A percentile compares a stretch with the other conserved stretches of the same genome.
Conservation (phyloP, 92 coral and sea anemone species). For the Palythoa heliodiscus region DNA sequence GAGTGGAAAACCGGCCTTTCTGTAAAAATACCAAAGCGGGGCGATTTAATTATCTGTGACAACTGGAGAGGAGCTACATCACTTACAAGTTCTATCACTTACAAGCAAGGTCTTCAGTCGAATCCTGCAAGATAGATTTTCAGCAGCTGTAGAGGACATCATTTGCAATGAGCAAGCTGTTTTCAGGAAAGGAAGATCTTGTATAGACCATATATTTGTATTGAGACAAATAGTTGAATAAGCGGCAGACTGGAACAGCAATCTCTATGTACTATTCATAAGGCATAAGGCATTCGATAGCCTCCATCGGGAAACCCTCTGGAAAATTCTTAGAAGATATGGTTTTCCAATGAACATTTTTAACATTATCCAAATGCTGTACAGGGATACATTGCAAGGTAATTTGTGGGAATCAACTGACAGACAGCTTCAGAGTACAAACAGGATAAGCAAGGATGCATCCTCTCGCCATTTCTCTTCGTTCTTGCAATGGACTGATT, state of each 20-base stretch:
- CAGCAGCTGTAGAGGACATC: conserved; percentile 15
- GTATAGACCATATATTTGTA: conserved; percentile 17
- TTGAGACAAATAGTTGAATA: conserved; percentile 13
- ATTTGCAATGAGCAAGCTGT: conserved; percentile 16
- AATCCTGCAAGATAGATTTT: conserved; percentile 27
- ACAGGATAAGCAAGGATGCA: too few relatives aligned
- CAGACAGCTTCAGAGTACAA: conserved; percentile 29
- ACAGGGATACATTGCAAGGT: conserved; percentile 27
- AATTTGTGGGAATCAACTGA: conserved; percentile 34
- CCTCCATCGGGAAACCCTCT: conserved; percentile 17
- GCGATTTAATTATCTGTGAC: neutral
- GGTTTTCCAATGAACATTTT: neutral
- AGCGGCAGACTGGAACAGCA: conserved; percentile 19
- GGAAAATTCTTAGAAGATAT: conserved; percentile 23
- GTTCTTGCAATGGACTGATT: too few relatives aligned
- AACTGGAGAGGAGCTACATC: conserved; percentile 27
- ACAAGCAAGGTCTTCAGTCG: conserved; percentile 36
- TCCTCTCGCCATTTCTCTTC: too few relatives aligned
- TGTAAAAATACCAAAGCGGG: conserved; percentile 27
- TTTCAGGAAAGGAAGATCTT: conserved; percentile 13
- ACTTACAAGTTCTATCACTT: conserved; percentile 40
- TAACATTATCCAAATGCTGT: conserved; percentile 25
- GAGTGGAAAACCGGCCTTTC: conserved; percentile 20
- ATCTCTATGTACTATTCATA: neutral
- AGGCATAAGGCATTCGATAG: neutral